Evolutionary conservation across 2,888 invertebrate genomes (phyloP), one percentile per base, ranked within the genome.

Genomic region (Volucella inflata): DNA sequence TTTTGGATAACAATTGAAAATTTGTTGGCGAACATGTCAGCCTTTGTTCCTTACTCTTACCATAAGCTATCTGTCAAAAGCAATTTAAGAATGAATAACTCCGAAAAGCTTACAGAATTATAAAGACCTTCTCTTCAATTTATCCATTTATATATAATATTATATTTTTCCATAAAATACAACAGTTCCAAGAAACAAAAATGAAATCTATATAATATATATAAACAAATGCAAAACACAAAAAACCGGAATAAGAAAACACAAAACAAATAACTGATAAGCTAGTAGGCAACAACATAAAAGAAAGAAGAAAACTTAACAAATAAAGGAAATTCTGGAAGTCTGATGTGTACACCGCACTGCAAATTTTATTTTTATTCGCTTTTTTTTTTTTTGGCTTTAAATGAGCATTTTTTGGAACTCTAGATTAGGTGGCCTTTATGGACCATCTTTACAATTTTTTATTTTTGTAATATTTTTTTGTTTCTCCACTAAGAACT

Each of bases 131-230:
- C 21, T 71, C 57, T 50, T 78, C 38, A 83, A 83, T 78, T 68
- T 64, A 64, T 74, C 60, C 44, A 71, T 84, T 81, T 81, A 81
- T 75, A 78, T 68, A 59, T 48, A 16, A 75, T 82, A 48, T 65
- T 83, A 44, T 72, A 53, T 65, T 62, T 77, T 53, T 62, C 80
- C 72, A 83, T 30, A 30, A 4, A 64, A 55, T 53, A 72, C 62
- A 80, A 81, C 80, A 87, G 75, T 83, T 83, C 68, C 70, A 81
- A 88, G 68, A 72, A 71, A 84, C 83, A 81, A 87, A 87, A 57
- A 8, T 4, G 0, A 87, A 72, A 74, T 75, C 30, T 30, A 0
- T 30, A 6, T 30, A 71, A 0, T 30, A 6, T 30, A 71, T 44
- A 62, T 40, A 72, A 83, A 79, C 65, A 67, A 68, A 59, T 79